phyloP scores from a whole-genome alignment of 2,888 invertebrate species.

The Smittia sp. region DNA sequence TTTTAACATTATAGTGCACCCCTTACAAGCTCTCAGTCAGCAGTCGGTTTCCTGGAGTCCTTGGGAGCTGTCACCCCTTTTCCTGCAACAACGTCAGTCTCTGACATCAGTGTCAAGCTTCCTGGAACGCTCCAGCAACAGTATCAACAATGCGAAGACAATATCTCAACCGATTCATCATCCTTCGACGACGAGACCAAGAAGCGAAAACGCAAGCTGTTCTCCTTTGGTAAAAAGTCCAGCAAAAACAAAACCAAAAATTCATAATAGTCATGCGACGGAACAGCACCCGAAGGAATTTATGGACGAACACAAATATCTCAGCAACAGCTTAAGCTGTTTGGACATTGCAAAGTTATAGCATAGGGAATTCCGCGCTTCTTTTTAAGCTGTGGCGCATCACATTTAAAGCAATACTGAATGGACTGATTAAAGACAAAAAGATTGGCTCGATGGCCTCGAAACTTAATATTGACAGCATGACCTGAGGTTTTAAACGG shows the following conservation, averaged over 20 bases:
- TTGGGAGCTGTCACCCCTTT: constrained; percentile 20
- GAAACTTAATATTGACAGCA: neutral
- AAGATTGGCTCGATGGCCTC: neutral
- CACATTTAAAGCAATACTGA: neutral
- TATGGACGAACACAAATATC: constrained; percentile 24
- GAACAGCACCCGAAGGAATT: neutral
- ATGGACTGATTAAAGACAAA: constrained; percentile 2
- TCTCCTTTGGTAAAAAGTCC: constrained; percentile 36
- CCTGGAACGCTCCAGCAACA: neutral
- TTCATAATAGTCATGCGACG: constrained; percentile 22
- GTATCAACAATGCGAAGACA: constrained; percentile 26
- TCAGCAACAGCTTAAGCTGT: constrained; percentile 38
- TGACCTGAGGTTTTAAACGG: too few species aligned
- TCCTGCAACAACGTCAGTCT: constrained; percentile 21
- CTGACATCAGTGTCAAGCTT: neutral
- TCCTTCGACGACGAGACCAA: constrained; percentile 28
- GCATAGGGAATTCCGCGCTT: neutral
- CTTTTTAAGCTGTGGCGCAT: constrained; percentile 4
- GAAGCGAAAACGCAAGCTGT: constrained; percentile 34
- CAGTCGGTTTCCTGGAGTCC: constrained; percentile 30
- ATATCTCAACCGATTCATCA: constrained; percentile 13
- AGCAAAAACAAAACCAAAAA: constrained; percentile 34
- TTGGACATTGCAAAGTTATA: constrained; percentile 13
- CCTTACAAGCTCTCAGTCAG: constrained; percentile 14
- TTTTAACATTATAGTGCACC: neutral